A percentile compares a stretch with the other conserved stretches of the same genome.
Conservation (phyloP, 1,140 invertebrate genomes). For the Apocrypta bakeri region DNA sequence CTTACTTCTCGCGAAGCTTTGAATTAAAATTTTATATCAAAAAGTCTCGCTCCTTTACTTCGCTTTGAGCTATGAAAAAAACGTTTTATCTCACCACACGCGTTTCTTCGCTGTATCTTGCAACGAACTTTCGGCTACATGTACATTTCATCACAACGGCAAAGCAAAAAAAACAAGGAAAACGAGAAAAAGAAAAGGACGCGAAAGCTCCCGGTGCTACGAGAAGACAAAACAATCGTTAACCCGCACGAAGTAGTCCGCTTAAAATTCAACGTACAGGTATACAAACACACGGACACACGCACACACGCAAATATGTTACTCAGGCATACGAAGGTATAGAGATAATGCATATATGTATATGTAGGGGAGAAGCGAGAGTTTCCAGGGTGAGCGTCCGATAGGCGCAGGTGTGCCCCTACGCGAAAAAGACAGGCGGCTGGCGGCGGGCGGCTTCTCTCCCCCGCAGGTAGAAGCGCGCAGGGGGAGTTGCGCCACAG, state of each 20-base stretch:
- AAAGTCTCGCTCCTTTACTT: no score
- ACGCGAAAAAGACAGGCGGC: conserved; percentile 1
- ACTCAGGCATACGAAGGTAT: no score
- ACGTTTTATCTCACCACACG: no score
- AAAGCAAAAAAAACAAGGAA: no score
- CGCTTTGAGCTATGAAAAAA: no score
- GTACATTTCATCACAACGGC: no score
- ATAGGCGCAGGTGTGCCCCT: not conserved
- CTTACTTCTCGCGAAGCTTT: not conserved
- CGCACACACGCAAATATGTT: no score
- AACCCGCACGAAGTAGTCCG: not conserved
- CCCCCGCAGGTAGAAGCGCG: not conserved
- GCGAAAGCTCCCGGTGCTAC: no score
- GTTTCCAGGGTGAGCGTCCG: not conserved
- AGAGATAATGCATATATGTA: not conserved
- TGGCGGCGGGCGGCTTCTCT: not conserved
- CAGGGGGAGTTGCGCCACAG: not conserved
- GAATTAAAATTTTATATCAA: not conserved
- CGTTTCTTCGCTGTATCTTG: no score
- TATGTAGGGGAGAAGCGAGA: not conserved
- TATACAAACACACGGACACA: no score
- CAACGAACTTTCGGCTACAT: no score
- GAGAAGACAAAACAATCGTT: not conserved
- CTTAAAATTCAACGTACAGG: not conserved
- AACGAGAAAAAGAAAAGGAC: not conserved